These are phyloP conservation scores for Laticauda colubrina DNA, from an alignment of 2,113 vertebrate species.

Conservation along the genomic window DNA sequence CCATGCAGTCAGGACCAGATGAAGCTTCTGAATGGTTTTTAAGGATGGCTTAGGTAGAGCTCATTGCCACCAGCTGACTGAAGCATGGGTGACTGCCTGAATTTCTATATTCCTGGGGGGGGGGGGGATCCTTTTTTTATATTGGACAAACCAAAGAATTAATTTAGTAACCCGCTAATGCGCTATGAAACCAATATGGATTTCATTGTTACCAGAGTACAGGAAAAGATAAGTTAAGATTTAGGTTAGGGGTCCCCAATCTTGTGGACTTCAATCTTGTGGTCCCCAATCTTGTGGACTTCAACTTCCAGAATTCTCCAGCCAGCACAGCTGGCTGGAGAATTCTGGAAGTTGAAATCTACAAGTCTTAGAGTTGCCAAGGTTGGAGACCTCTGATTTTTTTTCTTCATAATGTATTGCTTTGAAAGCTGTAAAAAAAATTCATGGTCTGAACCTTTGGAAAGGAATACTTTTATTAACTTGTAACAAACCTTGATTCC, in stretches of 20 bases:
- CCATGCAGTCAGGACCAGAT: background rate
- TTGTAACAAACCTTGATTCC: background rate
- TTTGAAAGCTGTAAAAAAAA: background rate
- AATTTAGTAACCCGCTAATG: background rate
- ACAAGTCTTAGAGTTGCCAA: too few relatives aligned
- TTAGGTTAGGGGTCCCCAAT: too few relatives aligned
- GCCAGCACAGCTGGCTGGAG: too few relatives aligned
- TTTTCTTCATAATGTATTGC: background rate
- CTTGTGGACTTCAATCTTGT: too few relatives aligned
- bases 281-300: too few relatives aligned
- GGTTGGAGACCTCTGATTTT: background rate
- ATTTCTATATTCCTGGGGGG: too few relatives aligned
- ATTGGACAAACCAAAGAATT: background rate
- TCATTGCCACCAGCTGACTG: background rate
- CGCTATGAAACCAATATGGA: background rate
- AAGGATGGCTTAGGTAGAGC: background rate
- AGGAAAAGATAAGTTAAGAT: background rate
- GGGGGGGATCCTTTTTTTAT: background rate
- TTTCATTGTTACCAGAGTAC: background rate
- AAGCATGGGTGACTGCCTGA: too few relatives aligned
- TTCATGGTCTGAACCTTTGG: background rate
- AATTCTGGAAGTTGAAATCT: too few relatives aligned
- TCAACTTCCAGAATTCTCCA: too few relatives aligned
- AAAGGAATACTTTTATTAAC: background rate
- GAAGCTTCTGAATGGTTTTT: background rate